Evolutionary conservation across 2,113 vertebrate genomes (phyloP).

Genomic region (Chrysemys picta): DNA sequence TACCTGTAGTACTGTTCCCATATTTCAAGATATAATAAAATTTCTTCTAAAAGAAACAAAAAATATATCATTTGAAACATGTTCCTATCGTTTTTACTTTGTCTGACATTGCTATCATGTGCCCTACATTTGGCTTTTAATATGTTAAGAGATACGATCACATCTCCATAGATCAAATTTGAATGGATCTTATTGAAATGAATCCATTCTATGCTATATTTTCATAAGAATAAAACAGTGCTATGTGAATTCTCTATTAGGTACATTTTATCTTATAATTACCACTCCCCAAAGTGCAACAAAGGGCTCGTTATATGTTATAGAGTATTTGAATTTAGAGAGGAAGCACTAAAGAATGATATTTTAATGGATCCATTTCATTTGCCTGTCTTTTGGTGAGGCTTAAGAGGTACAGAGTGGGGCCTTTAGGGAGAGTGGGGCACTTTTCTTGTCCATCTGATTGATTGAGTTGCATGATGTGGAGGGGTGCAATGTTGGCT

Average conservation of each 20-base stretch:
- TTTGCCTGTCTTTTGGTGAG: neutral
- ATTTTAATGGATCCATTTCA: constrained; percentile 29
- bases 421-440: constrained; percentile 56
- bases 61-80: constrained; percentile 39
- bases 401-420: constrained; percentile 49
- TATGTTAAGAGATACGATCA: constrained; percentile 16
- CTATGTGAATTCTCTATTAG: constrained; percentile 21
- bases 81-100: constrained; percentile 55
- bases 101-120: constrained; percentile 40
- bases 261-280: constrained; percentile 6
- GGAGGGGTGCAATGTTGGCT: constrained; percentile 65
- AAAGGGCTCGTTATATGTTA: constrained; percentile 49
- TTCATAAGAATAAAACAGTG: neutral
- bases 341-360: constrained; percentile 45
- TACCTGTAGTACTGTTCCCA: constrained; percentile 32
- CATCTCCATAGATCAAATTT: neutral
- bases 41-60: constrained; percentile 35
- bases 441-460: constrained; percentile 70
- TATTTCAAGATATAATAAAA: constrained; percentile 49
- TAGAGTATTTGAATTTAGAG: constrained; percentile 52
- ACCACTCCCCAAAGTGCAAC: constrained; percentile 43
- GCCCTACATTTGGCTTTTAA: constrained; percentile 55
- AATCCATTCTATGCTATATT: neutral
- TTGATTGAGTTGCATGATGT: constrained; percentile 69
- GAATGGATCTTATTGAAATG: constrained; percentile 27